Percentiles rank a stretch among this genome's conserved stretches.
phyloP scores from a whole-genome alignment of 2,888 invertebrate species.

The Pristionchus maxplancki region DNA sequence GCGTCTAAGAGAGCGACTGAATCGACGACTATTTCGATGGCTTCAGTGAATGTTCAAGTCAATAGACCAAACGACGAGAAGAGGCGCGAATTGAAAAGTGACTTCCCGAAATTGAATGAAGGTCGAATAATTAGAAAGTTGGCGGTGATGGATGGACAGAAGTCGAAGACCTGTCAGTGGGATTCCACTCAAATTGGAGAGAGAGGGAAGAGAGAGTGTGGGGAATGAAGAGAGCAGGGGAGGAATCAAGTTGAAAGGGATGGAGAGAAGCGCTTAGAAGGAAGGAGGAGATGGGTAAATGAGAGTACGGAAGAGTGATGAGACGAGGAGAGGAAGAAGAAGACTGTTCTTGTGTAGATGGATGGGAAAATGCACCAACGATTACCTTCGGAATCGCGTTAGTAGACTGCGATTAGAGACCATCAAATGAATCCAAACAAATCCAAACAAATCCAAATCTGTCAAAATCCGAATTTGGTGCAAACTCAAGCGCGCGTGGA shows the following conservation, averaged over 20 bases:
- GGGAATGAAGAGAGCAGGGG: not conserved
- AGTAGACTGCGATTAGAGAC: not conserved
- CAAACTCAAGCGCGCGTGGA: not conserved
- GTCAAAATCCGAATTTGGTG: not conserved
- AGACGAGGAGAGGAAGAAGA: not conserved
- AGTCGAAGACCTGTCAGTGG: not conserved
- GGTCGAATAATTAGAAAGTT: conserved; percentile 41
- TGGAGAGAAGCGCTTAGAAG: not conserved
- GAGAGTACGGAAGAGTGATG: conserved; percentile 22
- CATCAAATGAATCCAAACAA: not conserved
- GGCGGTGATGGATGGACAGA: conserved; percentile 20
- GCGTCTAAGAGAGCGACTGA: not conserved
- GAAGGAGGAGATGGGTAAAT: conserved; percentile 18
- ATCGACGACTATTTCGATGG: not conserved
- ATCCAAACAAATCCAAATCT: not conserved
- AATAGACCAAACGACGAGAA: not conserved
- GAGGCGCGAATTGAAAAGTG: conserved; percentile 34
- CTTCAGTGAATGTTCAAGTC: not conserved
- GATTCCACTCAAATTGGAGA: not conserved
- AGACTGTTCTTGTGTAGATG: not conserved
- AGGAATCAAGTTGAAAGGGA: conserved; percentile 44
- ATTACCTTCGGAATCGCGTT: not conserved
- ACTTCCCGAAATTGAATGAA: conserved; percentile 35
- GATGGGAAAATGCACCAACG: not conserved
- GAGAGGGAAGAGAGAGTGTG: not conserved